Percentiles rank a stretch among this genome's conserved stretches.
phyloP scores from a whole-genome alignment of 2,888 invertebrate species.

The Charanyca ferruginea region DNA sequence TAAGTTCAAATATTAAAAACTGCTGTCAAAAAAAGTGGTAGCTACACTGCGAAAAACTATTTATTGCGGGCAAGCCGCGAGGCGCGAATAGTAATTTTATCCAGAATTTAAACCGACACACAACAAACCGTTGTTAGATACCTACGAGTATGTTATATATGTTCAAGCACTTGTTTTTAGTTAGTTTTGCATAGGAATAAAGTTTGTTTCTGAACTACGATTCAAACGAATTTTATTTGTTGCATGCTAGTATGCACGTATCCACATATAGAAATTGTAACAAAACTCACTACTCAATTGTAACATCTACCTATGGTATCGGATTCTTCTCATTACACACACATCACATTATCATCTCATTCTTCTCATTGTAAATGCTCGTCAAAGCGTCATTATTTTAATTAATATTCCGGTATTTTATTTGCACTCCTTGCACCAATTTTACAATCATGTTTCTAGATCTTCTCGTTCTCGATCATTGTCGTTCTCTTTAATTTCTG shows the following conservation, averaged over 20 bases:
- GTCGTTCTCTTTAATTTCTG: too few relatives aligned
- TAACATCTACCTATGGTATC: neutral
- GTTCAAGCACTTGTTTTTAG: constrained; percentile 35
- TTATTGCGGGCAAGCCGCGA: constrained; percentile 36
- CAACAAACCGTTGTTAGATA: constrained; percentile 46
- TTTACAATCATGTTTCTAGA: too few relatives aligned
- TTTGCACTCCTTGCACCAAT: neutral
- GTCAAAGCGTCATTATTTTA: too few relatives aligned
- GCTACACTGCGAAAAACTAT: constrained; percentile 37
- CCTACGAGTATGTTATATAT: constrained; percentile 13
- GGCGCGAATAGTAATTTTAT: constrained; percentile 60
- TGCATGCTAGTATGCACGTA: neutral
- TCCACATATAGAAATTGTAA: neutral
- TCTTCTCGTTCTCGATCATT: too few relatives aligned
- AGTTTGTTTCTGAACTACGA: neutral
- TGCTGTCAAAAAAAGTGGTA: constrained; percentile 27
- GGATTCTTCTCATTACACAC: too few relatives aligned
- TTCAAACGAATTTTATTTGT: constrained; percentile 8
- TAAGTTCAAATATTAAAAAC: constrained; percentile 37
- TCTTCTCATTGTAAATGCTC: too few relatives aligned
- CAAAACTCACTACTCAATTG: too few relatives aligned
- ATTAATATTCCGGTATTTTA: neutral
- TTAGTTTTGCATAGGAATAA: constrained; percentile 47
- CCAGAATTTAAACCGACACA: constrained; percentile 51
- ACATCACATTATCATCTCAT: neutral